Conservation (phyloP, 2,113 vertebrate genomes). For the Tringa solitaria region DNA sequence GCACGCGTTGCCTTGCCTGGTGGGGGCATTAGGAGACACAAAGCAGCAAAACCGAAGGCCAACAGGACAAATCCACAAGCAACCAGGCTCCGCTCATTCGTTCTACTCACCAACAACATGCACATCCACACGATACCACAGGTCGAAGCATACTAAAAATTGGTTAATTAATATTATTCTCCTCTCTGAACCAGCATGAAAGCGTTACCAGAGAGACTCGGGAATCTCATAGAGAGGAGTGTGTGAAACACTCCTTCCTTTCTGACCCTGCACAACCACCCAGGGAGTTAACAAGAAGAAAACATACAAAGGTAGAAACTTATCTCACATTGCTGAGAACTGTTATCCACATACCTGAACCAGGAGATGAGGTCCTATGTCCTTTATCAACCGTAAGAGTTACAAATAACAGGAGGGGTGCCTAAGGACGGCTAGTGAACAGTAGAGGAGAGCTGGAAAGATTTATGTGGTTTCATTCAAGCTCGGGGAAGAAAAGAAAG, state of each 20-base stretch:
- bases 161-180: not conserved
- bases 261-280: not conserved
- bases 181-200: not conserved
- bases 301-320: rapidly evolving
- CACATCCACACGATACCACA: not conserved
- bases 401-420: not conserved
- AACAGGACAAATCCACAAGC: not conserved
- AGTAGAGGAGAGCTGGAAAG: not conserved
- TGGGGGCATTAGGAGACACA: not conserved
- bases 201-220: not conserved
- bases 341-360: not conserved
- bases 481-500: not conserved
- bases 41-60: not conserved
- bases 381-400: not conserved
- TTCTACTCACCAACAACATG: not conserved
- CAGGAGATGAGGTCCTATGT: not conserved
- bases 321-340: not conserved
- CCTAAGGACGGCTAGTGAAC: not conserved
- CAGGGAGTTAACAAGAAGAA: not conserved
- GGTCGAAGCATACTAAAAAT: not conserved
- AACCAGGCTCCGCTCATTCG: not conserved
- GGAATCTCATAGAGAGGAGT: not conserved
- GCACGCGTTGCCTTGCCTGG: rapidly evolving
- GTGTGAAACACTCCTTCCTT: not conserved
- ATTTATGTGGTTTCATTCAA: not conserved